Base-by-base conservation (phyloP, 2,113 vertebrate genomes). In the Neogale vison region DNA sequence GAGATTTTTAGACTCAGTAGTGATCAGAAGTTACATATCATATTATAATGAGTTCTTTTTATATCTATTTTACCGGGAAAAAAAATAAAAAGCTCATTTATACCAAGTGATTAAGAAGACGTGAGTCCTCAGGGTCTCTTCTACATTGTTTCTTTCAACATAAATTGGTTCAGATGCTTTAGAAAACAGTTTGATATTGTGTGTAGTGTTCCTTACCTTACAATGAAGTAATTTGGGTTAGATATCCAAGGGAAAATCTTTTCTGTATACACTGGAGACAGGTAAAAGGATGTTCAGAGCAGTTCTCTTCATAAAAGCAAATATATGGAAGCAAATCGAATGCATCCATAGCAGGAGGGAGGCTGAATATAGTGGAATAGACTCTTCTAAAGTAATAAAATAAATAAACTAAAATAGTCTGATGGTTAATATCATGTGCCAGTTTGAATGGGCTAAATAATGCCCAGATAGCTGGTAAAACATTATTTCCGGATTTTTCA, bases 111-210 rank as follows among this genome's bases (percentile, higher is more conserved):
- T 95, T 96, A 96, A 88, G 42, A 85, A 15, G 50, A 91, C 81
- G 7, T 91, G 86, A 90, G 24, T 85, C 94, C 71, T 97, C 50
- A 21, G 86, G 82, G 57, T 88, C 77, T 52, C 67, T 82, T 83
- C 34, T n/a, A 63, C 24, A 45, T 95, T 71, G 63, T 80, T 89
- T 91, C 63, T 92, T 82, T 85, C 88, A 95, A 47, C 81, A 83
- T 83, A 96, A 92, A 90, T 96, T 87, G 4, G 21, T 90, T 59
- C n/a, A 89, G 82, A 96, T 92, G 59, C 39, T 96, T 93, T 89
- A 59, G 65, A 97, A 97, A 89, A 34, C 45, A 52, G 52, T 52
- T 86, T 91, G 21, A 11, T 95, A 85, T 86, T 91, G 34, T 65
- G 10, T 74, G n/a, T 88, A 92, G 79, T 93, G 88, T 39, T 63